Conservation (phyloP, 2,888 invertebrate species). For the Escarpia spicata region DNA sequence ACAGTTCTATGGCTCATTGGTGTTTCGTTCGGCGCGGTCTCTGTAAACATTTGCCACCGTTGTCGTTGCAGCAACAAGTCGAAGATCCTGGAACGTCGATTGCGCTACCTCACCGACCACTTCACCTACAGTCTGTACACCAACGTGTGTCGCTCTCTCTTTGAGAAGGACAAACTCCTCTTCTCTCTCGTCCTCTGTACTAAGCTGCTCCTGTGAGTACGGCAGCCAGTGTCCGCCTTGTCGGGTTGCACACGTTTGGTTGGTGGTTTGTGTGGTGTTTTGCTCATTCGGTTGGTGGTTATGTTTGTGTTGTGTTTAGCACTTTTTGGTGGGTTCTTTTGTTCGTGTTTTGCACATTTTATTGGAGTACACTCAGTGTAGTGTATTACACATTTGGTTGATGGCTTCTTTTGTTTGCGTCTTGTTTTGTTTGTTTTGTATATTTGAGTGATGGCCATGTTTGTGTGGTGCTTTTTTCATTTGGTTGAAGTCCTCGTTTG, state of each 20-base stretch:
- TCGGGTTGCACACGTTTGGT: background rate
- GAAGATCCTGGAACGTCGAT: conserved; percentile 81
- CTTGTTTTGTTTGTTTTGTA: too few species aligned
- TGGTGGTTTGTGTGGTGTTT: background rate
- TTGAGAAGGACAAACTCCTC: conserved; percentile 93
- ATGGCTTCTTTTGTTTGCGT: too few species aligned
- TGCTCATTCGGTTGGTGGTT: background rate
- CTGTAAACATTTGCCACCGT: background rate
- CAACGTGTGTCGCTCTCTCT: conserved; percentile 91
- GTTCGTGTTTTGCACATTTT: too few species aligned
- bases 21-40: background rate
- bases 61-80: conserved; percentile 65
- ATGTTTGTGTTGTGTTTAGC: too few species aligned
- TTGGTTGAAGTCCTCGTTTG: too few species aligned
- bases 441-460: too few species aligned
- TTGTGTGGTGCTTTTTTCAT: too few species aligned
- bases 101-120: conserved; percentile 79
- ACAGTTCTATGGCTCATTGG: background rate
- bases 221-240: background rate
- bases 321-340: too few species aligned
- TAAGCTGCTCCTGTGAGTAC: conserved; percentile 38
- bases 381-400: too few species aligned
- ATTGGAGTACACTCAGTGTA: too few species aligned
- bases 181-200: conserved; percentile 89
- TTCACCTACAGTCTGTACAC: conserved; percentile 90